These are phyloP conservation scores for Chelon auratus DNA, from an alignment of 2,797 vertebrate species.

Conservation along the genomic window DNA sequence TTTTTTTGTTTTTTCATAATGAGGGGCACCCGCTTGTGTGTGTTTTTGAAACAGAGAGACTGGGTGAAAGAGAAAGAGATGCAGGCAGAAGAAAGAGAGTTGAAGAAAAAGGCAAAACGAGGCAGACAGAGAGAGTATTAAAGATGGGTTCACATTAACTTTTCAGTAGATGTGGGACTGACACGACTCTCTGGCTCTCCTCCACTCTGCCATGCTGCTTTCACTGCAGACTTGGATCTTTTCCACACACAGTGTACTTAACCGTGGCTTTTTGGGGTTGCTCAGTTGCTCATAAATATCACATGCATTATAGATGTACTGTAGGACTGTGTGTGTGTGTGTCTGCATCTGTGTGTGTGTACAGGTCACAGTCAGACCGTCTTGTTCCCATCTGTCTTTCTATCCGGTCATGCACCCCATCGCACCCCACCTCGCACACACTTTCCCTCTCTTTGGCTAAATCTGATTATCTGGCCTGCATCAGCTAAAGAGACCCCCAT, in stretches of 20 bases:
- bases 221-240: constrained; percentile 43
- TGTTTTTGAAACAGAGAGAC: neutral
- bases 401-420: constrained; percentile 58
- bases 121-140: constrained; percentile 56
- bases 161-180: constrained; percentile 75
- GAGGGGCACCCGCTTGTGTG: constrained; percentile 54
- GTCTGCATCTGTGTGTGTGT: constrained; percentile 43
- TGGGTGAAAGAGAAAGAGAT: constrained; percentile 8
- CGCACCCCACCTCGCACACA: constrained; percentile 65
- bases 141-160: constrained; percentile 77
- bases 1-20: constrained; percentile 63
- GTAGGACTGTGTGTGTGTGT: constrained; percentile 50
- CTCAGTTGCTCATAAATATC: constrained; percentile 74
- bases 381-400: constrained; percentile 83
- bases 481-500: constrained; percentile 80
- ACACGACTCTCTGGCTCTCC: constrained; percentile 47
- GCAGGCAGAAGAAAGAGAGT: constrained; percentile 28
- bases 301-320: constrained; percentile 75
- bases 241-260: constrained; percentile 49
- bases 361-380: constrained; percentile 75
- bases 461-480: constrained; percentile 82
- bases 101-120: constrained; percentile 37
- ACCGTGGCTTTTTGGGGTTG: constrained; percentile 47
- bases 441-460: constrained; percentile 78
- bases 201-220: constrained; percentile 39